phyloP scores from a whole-genome alignment of 2,113 vertebrate species.

The Catharus fuscescens region DNA sequence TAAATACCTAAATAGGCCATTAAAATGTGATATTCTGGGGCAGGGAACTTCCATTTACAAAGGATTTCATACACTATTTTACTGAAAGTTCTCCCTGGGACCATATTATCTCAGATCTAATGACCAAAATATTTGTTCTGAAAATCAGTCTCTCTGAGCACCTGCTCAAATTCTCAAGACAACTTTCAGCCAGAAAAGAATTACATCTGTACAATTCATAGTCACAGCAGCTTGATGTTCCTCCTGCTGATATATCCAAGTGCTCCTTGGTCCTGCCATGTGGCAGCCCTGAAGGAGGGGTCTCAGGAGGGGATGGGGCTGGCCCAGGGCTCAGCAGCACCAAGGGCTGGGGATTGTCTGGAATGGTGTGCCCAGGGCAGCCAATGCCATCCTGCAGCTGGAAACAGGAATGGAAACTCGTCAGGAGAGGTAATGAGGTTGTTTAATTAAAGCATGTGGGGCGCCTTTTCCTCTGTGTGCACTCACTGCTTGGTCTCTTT shows the following conservation, averaged over 20 bases:
- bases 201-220: neutral
- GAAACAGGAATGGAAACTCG: neutral
- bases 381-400: neutral
- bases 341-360: fast-evolving
- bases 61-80: neutral
- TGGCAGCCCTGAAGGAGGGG: neutral
- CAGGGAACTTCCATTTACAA: neutral
- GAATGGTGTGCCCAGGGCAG: neutral
- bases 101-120: neutral
- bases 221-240: neutral
- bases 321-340: neutral
- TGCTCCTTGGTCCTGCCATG: fast-evolving
- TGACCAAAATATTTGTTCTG: neutral
- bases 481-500: neutral
- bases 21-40: neutral
- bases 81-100: neutral
- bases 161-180: neutral
- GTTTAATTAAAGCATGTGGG: neutral
- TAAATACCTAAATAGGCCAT: neutral
- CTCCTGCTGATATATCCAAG: neutral
- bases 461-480: neutral
- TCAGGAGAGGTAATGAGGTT: neutral
- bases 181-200: neutral
- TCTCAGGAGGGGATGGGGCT: neutral
- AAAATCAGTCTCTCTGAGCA: neutral